These are phyloP conservation scores for Copidosoma aretas DNA, from an alignment of 2,888 invertebrate genomes.

Conservation along the genomic window DNA sequence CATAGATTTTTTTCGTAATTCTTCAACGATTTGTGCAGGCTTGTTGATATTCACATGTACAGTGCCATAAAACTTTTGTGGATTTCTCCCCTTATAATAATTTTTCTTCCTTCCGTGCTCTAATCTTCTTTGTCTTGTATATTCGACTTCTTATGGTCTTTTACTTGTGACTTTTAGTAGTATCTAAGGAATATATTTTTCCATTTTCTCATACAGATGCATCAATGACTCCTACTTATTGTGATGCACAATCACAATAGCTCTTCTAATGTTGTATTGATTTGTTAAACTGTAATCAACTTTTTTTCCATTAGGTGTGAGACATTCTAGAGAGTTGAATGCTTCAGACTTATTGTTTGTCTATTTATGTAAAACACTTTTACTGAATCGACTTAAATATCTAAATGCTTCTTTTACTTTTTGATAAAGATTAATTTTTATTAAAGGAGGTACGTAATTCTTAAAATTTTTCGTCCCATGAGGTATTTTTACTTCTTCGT, in stretches of 20 bases:
- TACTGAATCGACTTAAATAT: constrained; percentile 29
- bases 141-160: not conserved
- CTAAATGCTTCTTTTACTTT: constrained; percentile 3
- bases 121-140: not conserved
- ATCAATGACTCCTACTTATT: constrained; percentile 28
- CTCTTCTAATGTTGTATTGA: constrained; percentile 9
- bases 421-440: too few species aligned
- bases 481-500: too few species aligned
- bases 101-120: not conserved
- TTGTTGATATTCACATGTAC: not conserved
- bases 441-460: too few species aligned
- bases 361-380: constrained; percentile 36
- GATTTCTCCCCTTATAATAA: not conserved
- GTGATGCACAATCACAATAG: constrained; percentile 9
- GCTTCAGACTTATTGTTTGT: constrained; percentile 27
- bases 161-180: not conserved
- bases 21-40: too few species aligned
- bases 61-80: not conserved
- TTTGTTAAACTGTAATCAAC: constrained; percentile 1
- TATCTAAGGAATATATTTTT: not conserved
- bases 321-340: not conserved
- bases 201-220: not conserved
- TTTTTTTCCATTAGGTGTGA: constrained; percentile 2
- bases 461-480: too few species aligned
- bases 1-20: too few species aligned